A percentile compares a stretch with the other conserved stretches of the same genome.
These are phyloP conservation scores for Trichomycterus rosablanca DNA, from an alignment of 2,113 vertebrate genomes.

Conservation along the genomic window DNA sequence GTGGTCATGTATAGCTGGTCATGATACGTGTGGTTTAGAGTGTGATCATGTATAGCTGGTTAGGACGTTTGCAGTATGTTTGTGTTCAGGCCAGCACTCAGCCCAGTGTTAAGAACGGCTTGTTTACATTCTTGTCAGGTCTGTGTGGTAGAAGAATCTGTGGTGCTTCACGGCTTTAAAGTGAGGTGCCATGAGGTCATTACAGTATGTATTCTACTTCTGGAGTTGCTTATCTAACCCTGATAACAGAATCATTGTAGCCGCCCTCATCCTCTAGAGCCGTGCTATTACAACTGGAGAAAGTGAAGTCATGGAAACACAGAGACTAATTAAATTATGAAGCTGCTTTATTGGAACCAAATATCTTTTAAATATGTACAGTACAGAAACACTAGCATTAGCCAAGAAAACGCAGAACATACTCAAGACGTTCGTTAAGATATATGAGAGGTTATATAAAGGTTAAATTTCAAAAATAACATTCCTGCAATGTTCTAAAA, in stretches of 20 bases:
- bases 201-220: slow-evolving; percentile 44
- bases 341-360: too few species aligned
- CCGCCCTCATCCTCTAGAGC: slow-evolving; percentile 22
- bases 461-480: too few species aligned
- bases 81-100: slow-evolving; percentile 30
- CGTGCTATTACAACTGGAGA: slow-evolving; percentile 15
- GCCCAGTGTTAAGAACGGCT: slow-evolving; percentile 37
- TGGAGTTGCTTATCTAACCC: slow-evolving; percentile 40
- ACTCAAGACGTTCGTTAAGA: too few species aligned
- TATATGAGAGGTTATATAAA: too few species aligned
- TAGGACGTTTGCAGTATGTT: not conserved
- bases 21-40: not conserved
- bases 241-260: slow-evolving; percentile 40
- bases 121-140: slow-evolving; percentile 46
- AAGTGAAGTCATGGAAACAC: slow-evolving; percentile 15
- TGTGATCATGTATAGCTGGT: not conserved
- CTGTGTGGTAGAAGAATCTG: slow-evolving; percentile 37
- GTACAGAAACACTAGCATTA: too few species aligned
- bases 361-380: too few species aligned
- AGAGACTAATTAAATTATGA: not conserved
- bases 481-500: too few species aligned
- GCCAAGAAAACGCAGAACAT: too few species aligned
- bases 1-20: slow-evolving; percentile 1
- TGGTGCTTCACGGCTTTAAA: slow-evolving; percentile 41
- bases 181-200: slow-evolving; percentile 40